Evolutionary conservation across 2,113 vertebrate genomes (phyloP), one percentile per base, ranked within the genome.

Genomic region (Euleptes europaea): DNA sequence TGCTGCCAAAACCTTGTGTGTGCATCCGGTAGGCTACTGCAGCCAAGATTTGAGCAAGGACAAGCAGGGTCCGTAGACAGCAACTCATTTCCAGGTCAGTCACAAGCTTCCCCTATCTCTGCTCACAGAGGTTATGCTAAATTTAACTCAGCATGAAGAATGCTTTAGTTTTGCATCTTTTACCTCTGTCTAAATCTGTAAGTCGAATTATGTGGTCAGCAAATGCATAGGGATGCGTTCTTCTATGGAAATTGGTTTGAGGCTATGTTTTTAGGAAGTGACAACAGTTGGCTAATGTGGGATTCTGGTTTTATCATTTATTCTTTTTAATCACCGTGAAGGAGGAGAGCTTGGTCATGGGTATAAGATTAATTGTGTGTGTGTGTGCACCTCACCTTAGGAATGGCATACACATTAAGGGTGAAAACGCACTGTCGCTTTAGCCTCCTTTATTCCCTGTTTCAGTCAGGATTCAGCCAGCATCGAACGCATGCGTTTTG

Each of bases 1-100:
- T 67, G 19, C 38, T 0, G 0, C 54, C 84, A 80, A 42, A 21
- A 51, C 71, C 23, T 66, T 28, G 9, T 0, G 0, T 63, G 63
- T 0, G 0, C 51, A 40, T 21, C 31, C 83, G 70, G 49, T 57
- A 19, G 19, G 7, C 2, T 26, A 23, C 21, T 51, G 65, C 4
- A 86, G 38, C 44, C 80, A 63, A 73, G 38, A 17, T 51, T 65
- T 71, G 42, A 60, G 28, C 0, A 13, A 82, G 77, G 82, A 89
- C 71, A 79, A 26, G 0, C 31, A 5, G 0, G 26, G 72, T 60
- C 47, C 38, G 12, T 1, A 73, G 21, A 33, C 44, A 42, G 21
- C 67, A 57, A 65, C 54, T 85, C 60, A 15, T 79, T 89, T 88
- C 74, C 42, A 66, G 54, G 15, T 65, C 67, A 82, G 72, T 40